phyloP scores from a whole-genome alignment of 2,113 vertebrate species.

The Colaptes auratus region DNA sequence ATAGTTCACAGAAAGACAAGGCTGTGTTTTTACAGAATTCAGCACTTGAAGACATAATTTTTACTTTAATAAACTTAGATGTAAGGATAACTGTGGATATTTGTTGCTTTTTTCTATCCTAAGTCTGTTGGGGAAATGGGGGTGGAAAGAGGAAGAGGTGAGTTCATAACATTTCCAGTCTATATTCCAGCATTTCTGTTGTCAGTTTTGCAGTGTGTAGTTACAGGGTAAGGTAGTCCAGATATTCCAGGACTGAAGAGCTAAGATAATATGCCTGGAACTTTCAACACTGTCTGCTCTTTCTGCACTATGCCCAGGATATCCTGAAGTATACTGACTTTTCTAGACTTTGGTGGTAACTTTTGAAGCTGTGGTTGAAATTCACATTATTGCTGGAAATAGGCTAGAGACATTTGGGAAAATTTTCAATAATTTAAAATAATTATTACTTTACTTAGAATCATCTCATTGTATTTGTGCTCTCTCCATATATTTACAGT shows the following conservation, averaged over 20 bases:
- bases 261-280: neutral
- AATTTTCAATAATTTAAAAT: neutral
- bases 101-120: conserved; percentile 47
- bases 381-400: neutral
- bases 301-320: neutral
- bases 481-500: neutral
- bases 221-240: conserved; percentile 56
- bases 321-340: neutral
- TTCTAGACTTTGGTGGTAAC: neutral
- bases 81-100: conserved; percentile 21
- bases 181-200: conserved; percentile 61
- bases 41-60: neutral
- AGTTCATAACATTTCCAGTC: conserved; percentile 71
- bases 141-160: conserved; percentile 71
- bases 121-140: conserved; percentile 59
- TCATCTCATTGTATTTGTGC: neutral
- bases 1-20: neutral
- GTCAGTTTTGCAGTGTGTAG: conserved; percentile 40
- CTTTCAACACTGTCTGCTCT: neutral
- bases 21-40: neutral
- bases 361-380: conserved; percentile 2
- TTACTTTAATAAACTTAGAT: neutral
- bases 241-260: conserved; percentile 40
- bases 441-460: neutral
- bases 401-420: neutral